These are phyloP conservation scores for Rhineura floridana DNA, from an alignment of 2,113 vertebrate genomes.

Conservation along the genomic window DNA sequence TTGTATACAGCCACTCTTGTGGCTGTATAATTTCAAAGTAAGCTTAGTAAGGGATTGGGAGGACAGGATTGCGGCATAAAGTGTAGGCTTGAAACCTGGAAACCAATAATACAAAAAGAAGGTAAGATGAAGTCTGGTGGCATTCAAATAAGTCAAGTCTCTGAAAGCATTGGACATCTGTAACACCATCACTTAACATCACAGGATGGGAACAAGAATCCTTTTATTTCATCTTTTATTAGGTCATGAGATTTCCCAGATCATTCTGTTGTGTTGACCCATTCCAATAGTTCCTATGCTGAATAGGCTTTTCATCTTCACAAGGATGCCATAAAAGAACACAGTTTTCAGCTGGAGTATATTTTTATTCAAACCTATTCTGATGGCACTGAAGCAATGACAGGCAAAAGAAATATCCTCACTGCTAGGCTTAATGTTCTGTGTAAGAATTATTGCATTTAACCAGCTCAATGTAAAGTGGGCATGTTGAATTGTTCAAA, in stretches of 20 bases:
- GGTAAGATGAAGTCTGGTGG: not conserved
- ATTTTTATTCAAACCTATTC: constrained; percentile 16
- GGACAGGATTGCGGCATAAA: not conserved
- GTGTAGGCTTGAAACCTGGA: not conserved
- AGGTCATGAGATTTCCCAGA: not conserved
- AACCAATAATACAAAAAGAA: not conserved
- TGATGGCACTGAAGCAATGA: not conserved
- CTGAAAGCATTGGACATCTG: not conserved
- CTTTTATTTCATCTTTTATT: constrained; percentile 3
- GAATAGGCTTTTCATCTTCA: not conserved
- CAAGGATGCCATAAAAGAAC: constrained; percentile 34
- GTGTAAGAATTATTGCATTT: constrained; percentile 36
- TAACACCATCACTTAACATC: not conserved
- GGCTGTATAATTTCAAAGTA: too few relatives aligned
- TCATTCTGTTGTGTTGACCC: not conserved
- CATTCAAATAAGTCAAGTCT: not conserved
- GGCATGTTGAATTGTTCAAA: not conserved
- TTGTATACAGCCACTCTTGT: too few relatives aligned
- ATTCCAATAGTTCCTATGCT: not conserved
- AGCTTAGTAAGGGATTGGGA: not conserved
- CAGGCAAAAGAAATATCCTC: constrained; percentile 6
- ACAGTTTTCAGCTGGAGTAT: not conserved
- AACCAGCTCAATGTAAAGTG: constrained; percentile 24
- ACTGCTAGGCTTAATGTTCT: not conserved
- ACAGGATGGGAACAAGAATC: not conserved